Conservation (phyloP, 2,113 vertebrate species). For the Sphaerodactylus townsendi region DNA sequence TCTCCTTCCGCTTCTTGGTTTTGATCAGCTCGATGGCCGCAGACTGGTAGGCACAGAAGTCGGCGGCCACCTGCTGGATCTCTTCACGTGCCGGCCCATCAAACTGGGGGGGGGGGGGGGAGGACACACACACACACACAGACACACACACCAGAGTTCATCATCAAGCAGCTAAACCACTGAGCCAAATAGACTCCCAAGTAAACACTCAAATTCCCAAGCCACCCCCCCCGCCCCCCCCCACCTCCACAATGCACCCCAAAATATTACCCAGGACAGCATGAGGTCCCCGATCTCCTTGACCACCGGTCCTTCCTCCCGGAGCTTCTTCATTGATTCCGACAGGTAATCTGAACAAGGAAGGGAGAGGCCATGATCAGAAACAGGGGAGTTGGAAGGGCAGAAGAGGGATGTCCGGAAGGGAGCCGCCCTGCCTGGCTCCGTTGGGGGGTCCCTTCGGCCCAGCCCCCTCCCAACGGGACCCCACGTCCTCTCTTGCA, state of each 20-base stretch:
- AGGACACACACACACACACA: too few species aligned
- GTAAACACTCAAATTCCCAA: too few species aligned
- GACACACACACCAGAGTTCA: too few species aligned
- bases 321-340: slow-evolving; percentile 87
- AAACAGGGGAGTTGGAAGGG: too few species aligned
- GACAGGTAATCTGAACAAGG: slow-evolving; percentile 81
- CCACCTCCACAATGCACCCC: background rate
- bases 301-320: slow-evolving; percentile 85
- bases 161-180: too few species aligned
- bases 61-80: slow-evolving; percentile 86
- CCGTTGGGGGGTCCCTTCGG: too few species aligned
- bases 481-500: too few species aligned
- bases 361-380: background rate
- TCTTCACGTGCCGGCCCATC: slow-evolving; percentile 85
- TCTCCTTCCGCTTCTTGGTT: slow-evolving; percentile 91
- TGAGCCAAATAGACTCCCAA: background rate
- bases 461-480: background rate
- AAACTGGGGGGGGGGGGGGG: slow-evolving; percentile 72
- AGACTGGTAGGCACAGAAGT: slow-evolving; percentile 89
- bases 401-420: background rate
- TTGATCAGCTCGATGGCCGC: slow-evolving; percentile 90
- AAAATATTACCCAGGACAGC: slow-evolving; percentile 80
- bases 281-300: slow-evolving; percentile 88
- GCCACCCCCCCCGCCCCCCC: too few species aligned
- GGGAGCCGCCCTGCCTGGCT: too few species aligned